Evolutionary conservation across 2,113 vertebrate genomes (phyloP).

Genomic region (Labeo rohita): DNA sequence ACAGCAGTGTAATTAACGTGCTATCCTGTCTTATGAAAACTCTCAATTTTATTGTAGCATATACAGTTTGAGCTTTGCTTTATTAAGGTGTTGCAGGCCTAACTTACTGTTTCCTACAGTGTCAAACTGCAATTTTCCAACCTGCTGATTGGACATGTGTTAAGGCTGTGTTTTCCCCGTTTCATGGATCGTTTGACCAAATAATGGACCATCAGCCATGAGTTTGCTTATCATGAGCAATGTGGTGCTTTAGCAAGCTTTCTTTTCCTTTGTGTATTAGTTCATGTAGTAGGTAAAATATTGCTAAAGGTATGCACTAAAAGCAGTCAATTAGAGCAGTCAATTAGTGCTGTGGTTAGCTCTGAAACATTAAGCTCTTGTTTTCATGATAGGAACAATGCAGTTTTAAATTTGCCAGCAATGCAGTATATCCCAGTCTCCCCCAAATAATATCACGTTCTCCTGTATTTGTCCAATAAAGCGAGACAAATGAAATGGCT

Average conservation of each 20-base stretch:
- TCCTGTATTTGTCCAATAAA: conserved; percentile 9
- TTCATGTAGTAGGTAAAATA: conserved; percentile 8
- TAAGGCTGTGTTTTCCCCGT: neutral
- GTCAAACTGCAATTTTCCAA: neutral
- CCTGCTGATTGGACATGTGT: neutral
- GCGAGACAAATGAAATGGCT: neutral
- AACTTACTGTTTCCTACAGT: neutral
- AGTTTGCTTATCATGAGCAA: conserved; percentile 1
- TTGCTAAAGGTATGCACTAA: neutral
- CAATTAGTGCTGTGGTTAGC: neutral
- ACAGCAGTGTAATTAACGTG: neutral
- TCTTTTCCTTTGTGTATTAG: neutral
- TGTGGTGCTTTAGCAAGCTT: conserved; percentile 8
- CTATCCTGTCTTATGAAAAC: neutral
- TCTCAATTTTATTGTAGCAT: neutral
- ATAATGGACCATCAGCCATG: conserved; percentile 6
- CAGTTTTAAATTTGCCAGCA: neutral
- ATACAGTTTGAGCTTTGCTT: neutral
- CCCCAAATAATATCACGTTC: neutral
- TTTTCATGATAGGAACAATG: neutral
- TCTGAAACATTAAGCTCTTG: neutral
- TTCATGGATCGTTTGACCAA: conserved; percentile 15
- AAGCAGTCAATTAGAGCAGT: neutral
- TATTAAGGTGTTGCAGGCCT: neutral
- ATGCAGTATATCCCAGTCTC: neutral